A percentile compares a stretch with the other conserved stretches of the same genome.
phyloP scores from a whole-genome alignment of 2,113 vertebrate genomes.

The Dicentrarchus labrax region DNA sequence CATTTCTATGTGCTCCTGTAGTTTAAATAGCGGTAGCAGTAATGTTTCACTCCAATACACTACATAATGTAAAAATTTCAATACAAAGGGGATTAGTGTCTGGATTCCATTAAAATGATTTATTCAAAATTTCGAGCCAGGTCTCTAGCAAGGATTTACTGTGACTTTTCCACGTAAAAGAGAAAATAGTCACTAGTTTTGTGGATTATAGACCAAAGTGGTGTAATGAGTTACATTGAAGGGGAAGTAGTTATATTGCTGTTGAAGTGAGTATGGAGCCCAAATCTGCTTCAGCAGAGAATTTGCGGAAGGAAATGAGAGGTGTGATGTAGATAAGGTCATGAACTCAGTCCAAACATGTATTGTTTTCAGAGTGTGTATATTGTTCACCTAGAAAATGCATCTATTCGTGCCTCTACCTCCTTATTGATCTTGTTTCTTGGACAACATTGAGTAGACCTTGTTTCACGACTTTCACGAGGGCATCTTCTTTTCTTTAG shows the following conservation, averaged over 20 bases:
- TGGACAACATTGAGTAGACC: neutral
- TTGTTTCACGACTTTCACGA: neutral
- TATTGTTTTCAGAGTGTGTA: neutral
- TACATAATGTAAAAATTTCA: neutral
- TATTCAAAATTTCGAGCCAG: neutral
- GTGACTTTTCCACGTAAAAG: neutral
- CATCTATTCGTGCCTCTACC: neutral
- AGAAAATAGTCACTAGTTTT: neutral
- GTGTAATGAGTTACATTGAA: neutral
- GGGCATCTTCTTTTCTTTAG: neutral
- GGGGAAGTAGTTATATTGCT: neutral
- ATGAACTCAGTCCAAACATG: neutral
- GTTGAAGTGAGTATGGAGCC: neutral
- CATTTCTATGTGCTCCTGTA: neutral
- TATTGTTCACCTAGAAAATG: neutral
- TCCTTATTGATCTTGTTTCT: neutral
- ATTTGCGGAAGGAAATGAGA: slow-evolving; percentile 16
- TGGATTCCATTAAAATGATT: neutral
- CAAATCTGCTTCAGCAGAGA: neutral
- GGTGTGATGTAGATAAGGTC: neutral
- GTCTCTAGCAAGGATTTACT: neutral
- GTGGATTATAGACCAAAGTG: neutral
- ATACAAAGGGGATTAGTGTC: neutral
- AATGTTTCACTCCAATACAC: neutral
- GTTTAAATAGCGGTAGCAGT: neutral